Base-by-base conservation (phyloP, 2,113 vertebrate genomes). In the Neoarius graeffei region DNA sequence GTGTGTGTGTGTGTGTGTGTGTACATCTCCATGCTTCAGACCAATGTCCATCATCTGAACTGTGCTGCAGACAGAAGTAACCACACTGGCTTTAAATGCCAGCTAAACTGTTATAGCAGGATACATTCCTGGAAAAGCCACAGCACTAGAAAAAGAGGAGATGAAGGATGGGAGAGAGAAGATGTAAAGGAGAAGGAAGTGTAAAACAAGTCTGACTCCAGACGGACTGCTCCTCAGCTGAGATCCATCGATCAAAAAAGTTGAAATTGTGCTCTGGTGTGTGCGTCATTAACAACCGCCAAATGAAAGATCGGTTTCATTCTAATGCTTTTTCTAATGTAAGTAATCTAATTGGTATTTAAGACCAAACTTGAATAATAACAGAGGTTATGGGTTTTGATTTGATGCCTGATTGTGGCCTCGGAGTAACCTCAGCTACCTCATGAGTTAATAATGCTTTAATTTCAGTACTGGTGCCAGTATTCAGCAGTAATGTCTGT, bases 101-200 rank as follows among this genome's bases (percentile, higher is more conserved):
- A 83, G 85, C 64, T 69, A 89, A 92, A 94, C 93, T 91, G 92
- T 91, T 91, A 86, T 89, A 94, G 90, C 94, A 93, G 93, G 80
- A 90, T 0, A 20, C 27, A 60, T 94, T 94, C 92, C 90, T 93
- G 93, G 93, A 94, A 93, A 93, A 90, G 89, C 35, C 35, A 11
- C 83, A 83, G 87, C 85, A 86, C 92, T 80, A 91, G 86, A 86
- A 85, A 67, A 86, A 52, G 42, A 66, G 80, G 86, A 88, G 69
- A 79, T 77, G 57, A 80, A 89, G 62, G 90, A 57, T 25, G 87
- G 54, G 80, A 92, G 80, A 80, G 85, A 87, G 73, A 67, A 86
- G 42, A 88, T 81, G 56, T 71, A 77, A 74, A 85, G 60, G 13
- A 48, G 77, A 85, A 52, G 76, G 81, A 35, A 73, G 85, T 79